phyloP scores from a whole-genome alignment of 2,888 invertebrate species.

The Celastrina argiolus region DNA sequence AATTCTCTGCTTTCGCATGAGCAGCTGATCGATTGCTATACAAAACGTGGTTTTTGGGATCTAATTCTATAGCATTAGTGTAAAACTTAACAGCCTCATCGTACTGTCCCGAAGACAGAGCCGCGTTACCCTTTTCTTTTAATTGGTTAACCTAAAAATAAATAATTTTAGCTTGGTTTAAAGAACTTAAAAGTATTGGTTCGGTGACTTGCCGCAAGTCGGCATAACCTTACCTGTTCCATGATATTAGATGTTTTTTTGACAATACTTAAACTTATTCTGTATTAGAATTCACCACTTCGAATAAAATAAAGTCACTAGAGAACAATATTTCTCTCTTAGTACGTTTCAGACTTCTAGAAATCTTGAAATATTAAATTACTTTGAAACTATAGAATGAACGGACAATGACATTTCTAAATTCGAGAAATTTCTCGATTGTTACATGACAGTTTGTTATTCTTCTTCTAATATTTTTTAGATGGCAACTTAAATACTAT shows the following conservation, averaged over 20 bases:
- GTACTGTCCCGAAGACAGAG: slow-evolving; percentile 85
- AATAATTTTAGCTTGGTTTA: slow-evolving; percentile 28
- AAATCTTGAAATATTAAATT: slow-evolving; percentile 32
- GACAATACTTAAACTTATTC: slow-evolving; percentile 22
- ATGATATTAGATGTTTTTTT: slow-evolving; percentile 44
- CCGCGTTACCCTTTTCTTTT: slow-evolving; percentile 92
- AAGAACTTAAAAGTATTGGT: slow-evolving; percentile 30
- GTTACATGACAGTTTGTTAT: not conserved
- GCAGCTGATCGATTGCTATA: slow-evolving; percentile 96
- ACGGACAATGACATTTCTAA: slow-evolving; percentile 49
- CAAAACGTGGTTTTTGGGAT: slow-evolving; percentile 90
- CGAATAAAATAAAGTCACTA: not conserved
- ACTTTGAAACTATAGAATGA: slow-evolving; percentile 35
- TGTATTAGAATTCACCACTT: slow-evolving; percentile 11
- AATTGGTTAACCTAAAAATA: slow-evolving; percentile 84
- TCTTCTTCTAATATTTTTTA: not conserved
- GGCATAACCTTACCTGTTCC: slow-evolving; percentile 73
- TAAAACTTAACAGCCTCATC: slow-evolving; percentile 89
- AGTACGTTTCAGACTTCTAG: slow-evolving; percentile 25
- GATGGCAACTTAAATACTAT: not conserved
- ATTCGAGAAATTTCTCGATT: slow-evolving; percentile 69
- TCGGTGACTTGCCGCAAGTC: slow-evolving; percentile 34
- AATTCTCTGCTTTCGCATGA: slow-evolving; percentile 88
- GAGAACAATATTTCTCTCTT: not conserved
- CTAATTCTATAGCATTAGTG: slow-evolving; percentile 88